Percentiles rank a stretch among this genome's conserved stretches.
Conservation (phyloP, 2,888 invertebrate genomes). For the Glaucopsyche alexis region DNA sequence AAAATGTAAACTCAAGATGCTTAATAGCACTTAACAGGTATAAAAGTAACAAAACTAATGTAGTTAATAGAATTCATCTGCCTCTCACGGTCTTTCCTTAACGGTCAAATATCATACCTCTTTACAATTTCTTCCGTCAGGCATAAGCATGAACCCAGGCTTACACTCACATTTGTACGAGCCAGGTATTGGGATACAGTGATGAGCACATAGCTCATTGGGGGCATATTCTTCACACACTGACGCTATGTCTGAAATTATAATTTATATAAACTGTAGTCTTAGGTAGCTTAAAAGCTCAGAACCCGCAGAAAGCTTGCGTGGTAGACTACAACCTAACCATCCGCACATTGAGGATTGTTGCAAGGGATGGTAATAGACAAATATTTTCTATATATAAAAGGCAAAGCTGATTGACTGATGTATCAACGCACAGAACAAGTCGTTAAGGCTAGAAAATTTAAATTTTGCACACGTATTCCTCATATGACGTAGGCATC, state of each 20-base stretch:
- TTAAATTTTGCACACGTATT: too few relatives aligned
- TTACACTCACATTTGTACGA: conserved; percentile 87
- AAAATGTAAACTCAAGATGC: neutral
- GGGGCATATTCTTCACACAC: conserved; percentile 69
- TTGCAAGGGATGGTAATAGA: too few relatives aligned
- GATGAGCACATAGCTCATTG: conserved; percentile 85
- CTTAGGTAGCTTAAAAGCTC: neutral
- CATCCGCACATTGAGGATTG: neutral
- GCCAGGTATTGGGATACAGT: conserved; percentile 86
- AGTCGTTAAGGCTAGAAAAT: too few relatives aligned
- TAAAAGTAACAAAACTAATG: too few relatives aligned
- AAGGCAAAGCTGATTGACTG: too few relatives aligned
- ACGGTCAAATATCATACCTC: conserved; percentile 49
- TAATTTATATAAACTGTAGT: neutral
- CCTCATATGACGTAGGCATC: too few relatives aligned
- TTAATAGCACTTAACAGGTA: neutral
- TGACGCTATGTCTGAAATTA: conserved; percentile 35
- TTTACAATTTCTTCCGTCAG: conserved; percentile 85
- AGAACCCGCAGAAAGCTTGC: neutral
- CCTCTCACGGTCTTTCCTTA: neutral
- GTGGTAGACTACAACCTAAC: neutral
- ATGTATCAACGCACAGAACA: too few relatives aligned
- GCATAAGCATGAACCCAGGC: conserved; percentile 83
- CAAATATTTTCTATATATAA: too few relatives aligned
- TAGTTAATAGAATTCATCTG: neutral